Base-by-base conservation (phyloP, 2,888 invertebrate species). In the Hofmannophila pseudospretella region DNA sequence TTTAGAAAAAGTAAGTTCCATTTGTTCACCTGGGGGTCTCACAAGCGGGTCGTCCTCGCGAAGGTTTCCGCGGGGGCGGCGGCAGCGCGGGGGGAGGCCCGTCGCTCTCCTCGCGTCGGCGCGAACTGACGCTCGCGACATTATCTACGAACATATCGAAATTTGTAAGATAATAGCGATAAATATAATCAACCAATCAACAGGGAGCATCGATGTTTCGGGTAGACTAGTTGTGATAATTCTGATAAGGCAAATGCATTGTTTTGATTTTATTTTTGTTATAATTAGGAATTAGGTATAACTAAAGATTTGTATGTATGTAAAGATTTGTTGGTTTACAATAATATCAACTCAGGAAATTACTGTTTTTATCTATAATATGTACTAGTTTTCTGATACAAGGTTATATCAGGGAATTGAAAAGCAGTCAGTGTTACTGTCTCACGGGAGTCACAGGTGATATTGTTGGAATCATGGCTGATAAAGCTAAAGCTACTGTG, bases 21-120 rank as follows among this genome's bases (percentile, higher is more conserved):
- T n/a, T n/a, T 32, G n/a, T 8, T 36, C 38, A 82, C 82, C 77
- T 73, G 42, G 72, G 56, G 9, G 64, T 67, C 1, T 84, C 81
- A 4, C 74, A 51, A 12, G 57, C 58, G 4, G 60, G 45, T 14
- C 77, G 58, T 29, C 66, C 67, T 45, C 84, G 67, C 14, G 79
- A 68, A 1, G 79, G 75, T 41, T 78, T 79, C 34, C 84, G 58
- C 2, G 85, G 86, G 14, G 86, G 86, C 26, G 86, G 86, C 8
- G 86, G 86, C 32, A 85, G 54, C 27, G 82, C 79, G 4, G 86
- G 85, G 23, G 79, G 81, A 11, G 80, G 76, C 30, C 70, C 80
- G 54, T 81, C 80, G 22, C 42, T 49, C 32, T 82, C 82, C 45
- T 81, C 79, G 34, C 79, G 68, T 34, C 79, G 64, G 1, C 79